These are phyloP conservation scores for Trididemnum nubilum DNA, from an alignment of 23 tunicate species.

Conservation along the genomic window DNA sequence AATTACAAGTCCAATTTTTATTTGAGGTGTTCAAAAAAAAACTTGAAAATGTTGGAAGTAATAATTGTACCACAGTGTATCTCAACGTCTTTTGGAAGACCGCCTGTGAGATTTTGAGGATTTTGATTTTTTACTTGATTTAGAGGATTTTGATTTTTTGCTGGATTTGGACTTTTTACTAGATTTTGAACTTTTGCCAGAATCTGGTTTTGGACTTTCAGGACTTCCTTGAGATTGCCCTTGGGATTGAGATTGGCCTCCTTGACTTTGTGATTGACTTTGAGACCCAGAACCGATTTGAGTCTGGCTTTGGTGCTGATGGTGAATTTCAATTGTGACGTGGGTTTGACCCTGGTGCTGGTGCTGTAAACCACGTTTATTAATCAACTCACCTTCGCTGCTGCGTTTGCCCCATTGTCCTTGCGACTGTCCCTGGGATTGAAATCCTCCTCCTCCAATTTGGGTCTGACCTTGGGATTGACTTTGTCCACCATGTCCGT, in stretches of 20 bases:
- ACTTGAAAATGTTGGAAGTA: no score
- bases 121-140: background rate
- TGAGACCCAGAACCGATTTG: slow-evolving; percentile 27
- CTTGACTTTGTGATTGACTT: slow-evolving; percentile 28
- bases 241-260: slow-evolving; percentile 39
- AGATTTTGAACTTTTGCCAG: slow-evolving; percentile 6
- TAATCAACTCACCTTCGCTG: slow-evolving; percentile 18
- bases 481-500: slow-evolving; percentile 39
- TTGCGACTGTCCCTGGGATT: slow-evolving; percentile 44
- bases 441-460: slow-evolving; percentile 23
- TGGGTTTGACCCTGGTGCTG: slow-evolving; percentile 41
- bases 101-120: background rate
- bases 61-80: no score
- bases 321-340: slow-evolving; percentile 25
- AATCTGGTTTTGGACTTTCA: slow-evolving; percentile 4
- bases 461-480: slow-evolving; percentile 31
- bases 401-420: slow-evolving; percentile 30
- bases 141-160: slow-evolving; percentile 5
- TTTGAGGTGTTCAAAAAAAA: no score
- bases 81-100: no score
- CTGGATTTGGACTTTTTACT: slow-evolving; percentile 23
- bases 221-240: slow-evolving; percentile 8
- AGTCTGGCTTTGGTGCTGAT: slow-evolving; percentile 21
- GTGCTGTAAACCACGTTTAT: slow-evolving; percentile 33
- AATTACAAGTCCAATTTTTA: no score